Evolutionary conservation across 2,888 invertebrate genomes (phyloP).

Genomic region (Bembecia ichneumoniformis): DNA sequence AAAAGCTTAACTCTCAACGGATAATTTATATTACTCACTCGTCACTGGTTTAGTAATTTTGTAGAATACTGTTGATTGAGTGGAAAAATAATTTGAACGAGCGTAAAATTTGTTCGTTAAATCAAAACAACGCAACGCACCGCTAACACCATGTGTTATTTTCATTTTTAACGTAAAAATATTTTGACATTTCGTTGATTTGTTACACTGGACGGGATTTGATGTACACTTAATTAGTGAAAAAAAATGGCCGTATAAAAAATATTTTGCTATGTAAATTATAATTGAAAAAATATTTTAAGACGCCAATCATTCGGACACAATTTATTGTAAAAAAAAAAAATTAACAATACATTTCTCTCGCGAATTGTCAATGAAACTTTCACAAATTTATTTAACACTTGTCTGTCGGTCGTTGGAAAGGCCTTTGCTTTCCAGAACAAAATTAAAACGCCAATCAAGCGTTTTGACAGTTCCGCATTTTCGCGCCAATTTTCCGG

Average conservation of each 20-base stretch:
- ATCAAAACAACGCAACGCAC: conserved; percentile 21
- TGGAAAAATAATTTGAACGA: conserved; percentile 13
- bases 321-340: not conserved
- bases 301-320: not conserved
- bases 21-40: conserved; percentile 7
- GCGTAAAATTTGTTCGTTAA: conserved; percentile 14
- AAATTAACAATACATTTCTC: not conserved
- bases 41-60: not conserved
- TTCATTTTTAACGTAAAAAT: not conserved
- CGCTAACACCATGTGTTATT: conserved; percentile 9
- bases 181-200: conserved; percentile 12
- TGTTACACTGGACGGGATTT: conserved; percentile 1
- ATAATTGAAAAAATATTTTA: too few species aligned
- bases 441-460: conserved; percentile 31
- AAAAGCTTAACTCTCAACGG: too few species aligned
- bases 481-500: conserved; percentile 70
- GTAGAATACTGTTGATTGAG: conserved; percentile 13
- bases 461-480: conserved; percentile 51
- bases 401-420: conserved; percentile 16
- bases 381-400: conserved; percentile 8
- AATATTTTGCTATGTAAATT: too few species aligned
- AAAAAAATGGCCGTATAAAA: too few species aligned
- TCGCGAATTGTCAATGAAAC: not conserved
- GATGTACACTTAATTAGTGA: too few species aligned
- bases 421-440: conserved; percentile 15